Base-by-base conservation (phyloP, 2,888 invertebrate species). In the Kuschelorhynchus macadamiae region DNA sequence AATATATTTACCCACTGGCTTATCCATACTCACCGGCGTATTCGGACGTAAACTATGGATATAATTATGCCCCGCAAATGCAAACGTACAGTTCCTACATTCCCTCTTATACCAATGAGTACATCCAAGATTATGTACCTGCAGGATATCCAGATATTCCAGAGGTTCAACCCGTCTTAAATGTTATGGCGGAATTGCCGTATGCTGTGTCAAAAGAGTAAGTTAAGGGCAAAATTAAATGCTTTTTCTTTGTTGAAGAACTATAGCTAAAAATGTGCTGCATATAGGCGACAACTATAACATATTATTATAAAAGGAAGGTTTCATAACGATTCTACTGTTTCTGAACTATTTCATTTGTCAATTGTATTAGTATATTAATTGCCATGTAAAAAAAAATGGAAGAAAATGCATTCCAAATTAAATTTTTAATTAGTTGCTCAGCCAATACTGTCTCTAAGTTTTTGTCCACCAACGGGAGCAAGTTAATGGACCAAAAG, bases 151-250 rank as follows among this genome's bases (percentile, higher is more conserved):
- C 44, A 30, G 14, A n/a, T 14, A 7, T 25, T 25, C 12, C 42
- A 14, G 42, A 18, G 39, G 21, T 20, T 2, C 55, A 42, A 20
- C 80, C 80, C 25, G 77, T 78, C 1, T 68, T 83, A 2, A 82
- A 82, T 64, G 72, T 83, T 11, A 59, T 83, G 39, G 80, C 81
- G 9, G 82, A 82, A 73, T 55, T 74, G 2, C 83, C 83, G 0
- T 80, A 78, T 62, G 70, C 77, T 1, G 76, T 83, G 12, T 78
- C 79, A 16, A 52, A 68, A 16, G 25, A 68, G 68, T 68, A 63
- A 50, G 68, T 67, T 14, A 14, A 18, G 1, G 44, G 7, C 11
- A 36, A 30, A 4, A 30, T 30, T 7, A 30, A 30, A 30, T 30
- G 9, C 9, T 30, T 9, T 30, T 30, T 30, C 9, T 30, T 30